Evolutionary conservation across 2,113 vertebrate species (phyloP), one percentile per base, ranked within the genome.

Genomic region (Myrmophylax atrothorax): DNA sequence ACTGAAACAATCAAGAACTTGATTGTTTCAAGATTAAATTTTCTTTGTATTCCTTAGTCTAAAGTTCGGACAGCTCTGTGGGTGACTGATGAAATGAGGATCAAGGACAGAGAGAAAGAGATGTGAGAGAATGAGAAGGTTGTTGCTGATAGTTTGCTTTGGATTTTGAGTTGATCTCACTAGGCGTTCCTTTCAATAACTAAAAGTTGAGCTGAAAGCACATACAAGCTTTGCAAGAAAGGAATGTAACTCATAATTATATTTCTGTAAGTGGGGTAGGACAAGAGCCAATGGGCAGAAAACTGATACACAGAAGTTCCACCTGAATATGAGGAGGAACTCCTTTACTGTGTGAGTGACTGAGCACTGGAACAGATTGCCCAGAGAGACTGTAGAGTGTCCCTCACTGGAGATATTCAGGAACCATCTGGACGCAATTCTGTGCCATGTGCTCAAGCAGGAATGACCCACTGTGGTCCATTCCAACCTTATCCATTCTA

Each of bases 11-110:
- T 70, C 33, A 74, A 86, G 18, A 70, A 19, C 16, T 67, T 37
- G 29, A 37, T 67, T 90, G 35, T 86, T 89, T 69, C n/a, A 90
- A 83, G 31, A 76, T 83, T 33, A 83, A 56, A 14, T 53, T 77
- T 79, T 91, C 31, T 46, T 87, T 38, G n/a, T 25, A 31, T 70
- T 12, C 3, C 4, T 56, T 77, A 68, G 19, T 74, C 37, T 83
- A 26, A 92, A 74, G 31, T 84, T 94, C 7, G n/a, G 40, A 49
- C 18, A 76, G 10, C 6, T 83, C 49, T 91, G 16, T 11, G 4
- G 5, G 9, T 40, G 2, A 59, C 47, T 58, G 63, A 62, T 70
- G 28, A 82, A 67, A 59, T 25, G 12, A 81, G 29, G 9, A 29
- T 81, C 19, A 33, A 35, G 7, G 28, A 93, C 22, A 7, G 37